These are phyloP conservation scores for Eutolmus rufibarbis DNA, from an alignment of 2,888 invertebrate species.

Conservation along the genomic window DNA sequence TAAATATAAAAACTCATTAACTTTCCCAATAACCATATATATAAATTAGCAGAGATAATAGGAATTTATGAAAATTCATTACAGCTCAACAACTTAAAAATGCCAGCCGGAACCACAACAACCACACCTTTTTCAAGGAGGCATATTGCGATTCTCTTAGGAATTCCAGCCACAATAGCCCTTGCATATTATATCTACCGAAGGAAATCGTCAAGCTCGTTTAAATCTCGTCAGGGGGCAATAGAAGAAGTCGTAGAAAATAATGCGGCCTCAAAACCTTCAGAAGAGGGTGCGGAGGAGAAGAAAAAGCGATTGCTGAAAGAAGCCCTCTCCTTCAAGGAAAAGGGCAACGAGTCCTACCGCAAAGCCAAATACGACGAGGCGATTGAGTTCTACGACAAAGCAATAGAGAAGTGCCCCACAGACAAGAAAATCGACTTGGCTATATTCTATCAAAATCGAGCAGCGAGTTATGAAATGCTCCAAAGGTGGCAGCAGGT, in stretches of 20 bases:
- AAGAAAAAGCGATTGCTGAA: slow-evolving; percentile 66
- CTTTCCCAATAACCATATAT: not conserved
- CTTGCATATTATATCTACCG: slow-evolving; percentile 72
- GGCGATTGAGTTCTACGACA: slow-evolving; percentile 87
- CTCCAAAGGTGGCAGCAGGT: slow-evolving; percentile 84
- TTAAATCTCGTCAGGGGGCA: slow-evolving; percentile 57
- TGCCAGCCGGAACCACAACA: slow-evolving; percentile 89
- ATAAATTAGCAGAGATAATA: not conserved
- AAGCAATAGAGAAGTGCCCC: slow-evolving; percentile 91
- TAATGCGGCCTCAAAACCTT: slow-evolving; percentile 66
- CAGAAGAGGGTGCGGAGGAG: slow-evolving; percentile 56
- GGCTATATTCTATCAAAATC: slow-evolving; percentile 93
- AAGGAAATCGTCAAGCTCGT: not conserved
- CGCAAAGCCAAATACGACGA: slow-evolving; percentile 87
- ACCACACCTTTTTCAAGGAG: slow-evolving; percentile 72
- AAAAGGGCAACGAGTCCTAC: slow-evolving; percentile 87
- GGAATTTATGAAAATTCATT: not conserved
- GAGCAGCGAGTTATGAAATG: slow-evolving; percentile 94
- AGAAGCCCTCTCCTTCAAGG: slow-evolving; percentile 81
- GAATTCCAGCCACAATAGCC: slow-evolving; percentile 83
- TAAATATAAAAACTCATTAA: too few relatives aligned
- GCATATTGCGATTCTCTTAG: slow-evolving; percentile 85
- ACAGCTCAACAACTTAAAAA: slow-evolving; percentile 71
- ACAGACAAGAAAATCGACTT: slow-evolving; percentile 75
- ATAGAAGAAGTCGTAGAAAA: slow-evolving; percentile 68